phyloP scores from a whole-genome alignment of 2,113 vertebrate genomes.

The Istiophorus platypterus region DNA sequence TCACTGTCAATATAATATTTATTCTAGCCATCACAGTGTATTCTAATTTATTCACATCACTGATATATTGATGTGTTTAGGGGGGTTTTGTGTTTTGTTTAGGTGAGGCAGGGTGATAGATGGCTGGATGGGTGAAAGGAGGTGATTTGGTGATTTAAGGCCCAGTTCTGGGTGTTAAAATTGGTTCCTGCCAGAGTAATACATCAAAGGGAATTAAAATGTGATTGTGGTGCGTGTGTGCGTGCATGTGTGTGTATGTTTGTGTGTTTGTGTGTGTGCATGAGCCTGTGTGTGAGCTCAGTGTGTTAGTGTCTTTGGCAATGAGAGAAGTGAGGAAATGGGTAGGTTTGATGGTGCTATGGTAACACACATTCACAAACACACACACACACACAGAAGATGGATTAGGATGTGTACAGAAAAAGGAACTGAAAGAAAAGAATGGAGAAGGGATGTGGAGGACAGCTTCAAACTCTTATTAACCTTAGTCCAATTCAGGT shows the following conservation, averaged over 20 bases:
- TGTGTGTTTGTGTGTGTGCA: constrained; percentile 31
- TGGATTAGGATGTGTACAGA: constrained; percentile 66
- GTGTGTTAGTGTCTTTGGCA: constrained; percentile 25
- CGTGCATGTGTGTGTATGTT: constrained; percentile 40
- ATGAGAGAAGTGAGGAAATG: constrained; percentile 58
- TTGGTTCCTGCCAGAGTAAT: constrained; percentile 85
- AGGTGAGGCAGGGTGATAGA: constrained; percentile 72
- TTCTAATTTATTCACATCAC: constrained; percentile 81
- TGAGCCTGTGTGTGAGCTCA: constrained; percentile 29
- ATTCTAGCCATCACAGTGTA: constrained; percentile 57
- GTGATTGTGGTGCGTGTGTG: constrained; percentile 68
- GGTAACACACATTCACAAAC: constrained; percentile 56
- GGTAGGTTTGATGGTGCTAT: constrained; percentile 69
- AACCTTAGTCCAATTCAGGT: constrained; percentile 59
- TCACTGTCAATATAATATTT: constrained; percentile 76
- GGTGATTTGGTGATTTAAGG: constrained; percentile 86
- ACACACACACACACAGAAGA: constrained; percentile 49
- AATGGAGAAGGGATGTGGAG: constrained; percentile 36
- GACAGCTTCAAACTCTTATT: constrained; percentile 47
- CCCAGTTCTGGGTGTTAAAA: constrained; percentile 83
- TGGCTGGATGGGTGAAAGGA: constrained; percentile 62
- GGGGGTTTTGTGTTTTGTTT: constrained; percentile 22
- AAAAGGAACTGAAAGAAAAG: constrained; percentile 46
- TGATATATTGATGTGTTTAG: constrained; percentile 73
- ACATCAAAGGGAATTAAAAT: constrained; percentile 86